Base-by-base conservation (phyloP, 2,888 invertebrate species). In the Tetramorium bicarinatum region DNA sequence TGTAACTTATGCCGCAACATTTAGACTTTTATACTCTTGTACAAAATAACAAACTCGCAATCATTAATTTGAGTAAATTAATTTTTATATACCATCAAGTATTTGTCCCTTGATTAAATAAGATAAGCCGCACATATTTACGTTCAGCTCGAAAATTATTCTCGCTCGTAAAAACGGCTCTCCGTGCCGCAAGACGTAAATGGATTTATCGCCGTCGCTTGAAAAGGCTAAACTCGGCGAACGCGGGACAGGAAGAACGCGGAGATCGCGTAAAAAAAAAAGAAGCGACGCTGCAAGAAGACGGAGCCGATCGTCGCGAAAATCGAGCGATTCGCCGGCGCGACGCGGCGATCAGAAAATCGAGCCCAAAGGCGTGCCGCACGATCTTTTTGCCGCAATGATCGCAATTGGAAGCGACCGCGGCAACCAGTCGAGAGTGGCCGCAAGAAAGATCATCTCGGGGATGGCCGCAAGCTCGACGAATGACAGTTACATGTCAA, bases 401-500 rank as follows among this genome's bases (percentile, higher is more conserved):
- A 93, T 92, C 88, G 91, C 91, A 91, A 93, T 93, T 93, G 93
- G 91, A 92, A 91, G 88, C 89, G 89, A 88, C 67, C 67, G 82
- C 85, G 77, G 75, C 69, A 89, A 90, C 91, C 91, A 92, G 89
- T 90, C 87, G 85, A 74, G 74, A 41, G 52, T 52, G 64, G 11
- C 13, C 66, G n/a, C 76, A 86, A 87, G 86, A 88, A 86, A 87
- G 61, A 83, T 84, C 83, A 62, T 54, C 29, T 34, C 72, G 74
- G 82, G 85, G 84, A 86, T 85, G 84, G 85, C 87, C 87, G 88
- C 84, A 88, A 85, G 83, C 85, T 86, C 84, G 81, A 84, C 85
- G 90, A 93, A 93, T 94, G 94, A 94, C 94, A 94, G 94, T 94
- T 94, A 94, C 94, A 94, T 93, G 94, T 94, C 94, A 94, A 94